Base-by-base conservation (phyloP, 1,140 invertebrate species). In the Mamestra configurata region DNA sequence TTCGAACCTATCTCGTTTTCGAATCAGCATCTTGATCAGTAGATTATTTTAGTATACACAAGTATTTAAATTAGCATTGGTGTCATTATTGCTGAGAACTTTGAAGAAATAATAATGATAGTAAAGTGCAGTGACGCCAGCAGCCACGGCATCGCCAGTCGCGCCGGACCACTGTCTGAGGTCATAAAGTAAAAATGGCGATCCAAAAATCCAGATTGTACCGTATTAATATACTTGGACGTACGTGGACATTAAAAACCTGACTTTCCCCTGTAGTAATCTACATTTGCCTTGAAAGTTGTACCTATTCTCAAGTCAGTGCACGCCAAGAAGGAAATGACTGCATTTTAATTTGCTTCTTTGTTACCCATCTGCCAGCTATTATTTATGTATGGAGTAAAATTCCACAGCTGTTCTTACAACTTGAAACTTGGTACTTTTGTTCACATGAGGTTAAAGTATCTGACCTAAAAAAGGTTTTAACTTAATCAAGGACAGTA, bases 271-370 rank as follows among this genome's bases (percentile, higher is more conserved):
- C 35, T 40, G 31, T 20, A 37, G 61, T 66, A 40, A 20, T 20
- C 66, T 49, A 70, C 40, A 70, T 49, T 70, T 43, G 22, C 40
- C 22, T 46, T 27, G 66, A 70, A 70, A 66, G 61, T 66, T 66
- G 43, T 27, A 27, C 40, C 22, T 70, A 70, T 70, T 70, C 40
- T 46, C n/a, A 24, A 70, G 66, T 70, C 66, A 24, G 40, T 27
- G 40, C 66, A 70, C 40, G 66, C 66, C 40, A 49, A 49, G 40
- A 70, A 70, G 66, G 66, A 49, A 70, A 24, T 70, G 20, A 49
- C 43, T 70, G 66, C 11, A 70, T 70, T 70, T 70, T 70, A 31
- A 70, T 46, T 70, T 70, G 66, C 24, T 27, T 13, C 66, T 46
- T 70, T 70, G 66, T 70, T 27, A 46, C 40, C 40, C 66, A 70